phyloP scores from a whole-genome alignment of 1,140 invertebrate species.

The Rhynchophorus ferrugineus region DNA sequence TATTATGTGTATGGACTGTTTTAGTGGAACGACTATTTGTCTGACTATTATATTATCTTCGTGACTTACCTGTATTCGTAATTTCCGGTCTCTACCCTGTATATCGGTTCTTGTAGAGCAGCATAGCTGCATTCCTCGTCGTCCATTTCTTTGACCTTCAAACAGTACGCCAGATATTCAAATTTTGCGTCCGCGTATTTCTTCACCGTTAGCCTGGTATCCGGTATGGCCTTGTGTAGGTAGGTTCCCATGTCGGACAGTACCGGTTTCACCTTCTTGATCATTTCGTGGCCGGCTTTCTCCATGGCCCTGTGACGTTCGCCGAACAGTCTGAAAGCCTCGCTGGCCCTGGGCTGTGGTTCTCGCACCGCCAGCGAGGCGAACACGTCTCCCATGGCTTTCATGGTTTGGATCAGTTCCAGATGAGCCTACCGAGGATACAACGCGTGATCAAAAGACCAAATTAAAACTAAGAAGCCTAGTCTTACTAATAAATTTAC shows the following conservation, averaged over 20 bases:
- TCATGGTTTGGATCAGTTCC: conserved; percentile 55
- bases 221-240: conserved; percentile 94
- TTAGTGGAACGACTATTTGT: too few species aligned
- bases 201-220: conserved; percentile 93
- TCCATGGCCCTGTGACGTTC: conserved; percentile 91
- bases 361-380: conserved; percentile 90
- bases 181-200: conserved; percentile 98
- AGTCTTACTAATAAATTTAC: too few species aligned
- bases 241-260: conserved; percentile 92
- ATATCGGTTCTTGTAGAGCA: conserved; percentile 91
- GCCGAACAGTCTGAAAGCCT: conserved; percentile 92
- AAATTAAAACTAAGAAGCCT: too few species aligned
- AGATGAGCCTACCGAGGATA: conserved; percentile 48
- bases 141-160: conserved; percentile 97
- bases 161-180: conserved; percentile 95
- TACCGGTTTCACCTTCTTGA: conserved; percentile 88
- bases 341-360: conserved; percentile 88
- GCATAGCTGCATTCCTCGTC: conserved; percentile 95
- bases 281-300: conserved; percentile 81
- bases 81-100: conserved; percentile 96
- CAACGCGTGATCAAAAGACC: conserved; percentile 3
- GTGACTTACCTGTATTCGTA: conserved; percentile 91
- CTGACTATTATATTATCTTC: too few species aligned
- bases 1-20: too few species aligned
- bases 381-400: conserved; percentile 91